These are phyloP conservation scores for Turdus rufiventris DNA, from an alignment of 2,113 vertebrate genomes.

Conservation along the genomic window DNA sequence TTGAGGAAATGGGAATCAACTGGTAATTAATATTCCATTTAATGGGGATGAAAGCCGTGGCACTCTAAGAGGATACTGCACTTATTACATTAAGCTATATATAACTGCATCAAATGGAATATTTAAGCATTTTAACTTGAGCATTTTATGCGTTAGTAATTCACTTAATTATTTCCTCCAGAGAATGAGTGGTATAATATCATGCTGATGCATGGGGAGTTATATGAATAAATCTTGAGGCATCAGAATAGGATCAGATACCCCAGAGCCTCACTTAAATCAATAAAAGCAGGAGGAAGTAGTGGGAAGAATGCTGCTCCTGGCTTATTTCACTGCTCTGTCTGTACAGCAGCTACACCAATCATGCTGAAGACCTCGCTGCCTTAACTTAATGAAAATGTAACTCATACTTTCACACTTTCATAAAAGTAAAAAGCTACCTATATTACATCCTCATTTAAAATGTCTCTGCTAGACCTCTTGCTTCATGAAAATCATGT, in stretches of 20 bases:
- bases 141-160: slow-evolving; percentile 66
- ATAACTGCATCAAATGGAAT: slow-evolving; percentile 70
- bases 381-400: neutral
- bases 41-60: slow-evolving; percentile 19
- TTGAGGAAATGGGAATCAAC: neutral
- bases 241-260: slow-evolving; percentile 21
- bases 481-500: neutral
- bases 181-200: slow-evolving; percentile 35
- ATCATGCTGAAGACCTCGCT: neutral
- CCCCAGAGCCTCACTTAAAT: slow-evolving; percentile 2
- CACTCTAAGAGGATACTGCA: neutral
- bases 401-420: neutral
- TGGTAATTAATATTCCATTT: slow-evolving; percentile 9
- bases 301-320: neutral
- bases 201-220: slow-evolving; percentile 54
- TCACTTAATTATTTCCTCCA: slow-evolving; percentile 68
- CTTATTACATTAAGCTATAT: slow-evolving; percentile 55
- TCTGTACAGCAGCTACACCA: neutral
- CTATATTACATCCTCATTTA: neutral
- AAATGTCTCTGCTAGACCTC: neutral
- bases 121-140: slow-evolving; percentile 68
- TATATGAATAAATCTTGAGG: slow-evolving; percentile 54
- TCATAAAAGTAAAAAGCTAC: neutral
- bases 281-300: slow-evolving; percentile 5
- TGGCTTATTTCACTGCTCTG: neutral